Conservation (phyloP, 2,113 vertebrate species). For the Daboia siamensis region DNA sequence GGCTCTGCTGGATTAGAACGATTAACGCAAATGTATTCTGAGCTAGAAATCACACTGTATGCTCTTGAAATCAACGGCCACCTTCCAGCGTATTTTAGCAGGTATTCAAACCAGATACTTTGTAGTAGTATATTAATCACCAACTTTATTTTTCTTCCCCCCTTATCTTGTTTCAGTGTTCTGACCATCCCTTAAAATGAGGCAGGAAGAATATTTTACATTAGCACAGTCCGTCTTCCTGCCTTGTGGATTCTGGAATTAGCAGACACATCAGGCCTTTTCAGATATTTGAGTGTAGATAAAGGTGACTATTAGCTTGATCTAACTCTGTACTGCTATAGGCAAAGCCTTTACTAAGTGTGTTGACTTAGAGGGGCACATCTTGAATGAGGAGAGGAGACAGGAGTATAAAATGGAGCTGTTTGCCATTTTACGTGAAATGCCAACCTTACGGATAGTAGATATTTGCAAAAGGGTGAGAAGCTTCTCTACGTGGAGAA, state of each 20-base stretch:
- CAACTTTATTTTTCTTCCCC: not conserved
- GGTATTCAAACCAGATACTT: rapidly evolving
- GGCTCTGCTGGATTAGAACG: not conserved
- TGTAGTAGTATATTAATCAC: not conserved
- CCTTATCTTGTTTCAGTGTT: not conserved
- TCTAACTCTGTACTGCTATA: not conserved
- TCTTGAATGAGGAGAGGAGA: not conserved
- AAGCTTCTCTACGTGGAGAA: not conserved
- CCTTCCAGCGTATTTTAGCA: not conserved
- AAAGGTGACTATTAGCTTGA: not conserved
- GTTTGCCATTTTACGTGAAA: not conserved
- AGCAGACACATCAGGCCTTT: not conserved
- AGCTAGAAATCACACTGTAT: rapidly evolving
- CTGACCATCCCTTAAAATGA: not conserved
- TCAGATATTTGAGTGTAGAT: no score
- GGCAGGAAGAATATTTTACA: not conserved
- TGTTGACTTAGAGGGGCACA: not conserved
- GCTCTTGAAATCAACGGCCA: rapidly evolving
- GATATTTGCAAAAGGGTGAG: not conserved
- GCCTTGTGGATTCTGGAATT: not conserved
- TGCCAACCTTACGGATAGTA: not conserved
- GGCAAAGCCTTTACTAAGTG: not conserved
- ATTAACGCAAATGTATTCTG: rapidly evolving
- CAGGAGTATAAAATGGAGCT: not conserved
- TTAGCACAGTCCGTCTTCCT: not conserved